phyloP scores from a whole-genome alignment of 2,797 vertebrate species.

The Chaetodon trifasciatus region DNA sequence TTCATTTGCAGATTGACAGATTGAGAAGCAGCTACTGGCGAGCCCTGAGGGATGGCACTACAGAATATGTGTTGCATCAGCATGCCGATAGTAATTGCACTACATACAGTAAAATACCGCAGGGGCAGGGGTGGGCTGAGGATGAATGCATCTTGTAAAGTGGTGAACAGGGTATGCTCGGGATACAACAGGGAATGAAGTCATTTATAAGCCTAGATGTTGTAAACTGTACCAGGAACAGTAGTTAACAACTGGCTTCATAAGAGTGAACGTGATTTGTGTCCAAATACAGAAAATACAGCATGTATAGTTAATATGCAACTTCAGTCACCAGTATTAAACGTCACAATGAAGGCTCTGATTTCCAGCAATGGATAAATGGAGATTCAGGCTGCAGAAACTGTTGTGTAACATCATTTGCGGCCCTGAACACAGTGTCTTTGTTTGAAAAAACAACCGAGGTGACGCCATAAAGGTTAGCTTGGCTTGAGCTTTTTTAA shows the following conservation, averaged over 20 bases:
- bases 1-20: slow-evolving; percentile 25
- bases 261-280: background rate
- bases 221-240: too few relatives aligned
- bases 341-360: background rate
- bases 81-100: slow-evolving; percentile 5
- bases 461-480: background rate
- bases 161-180: background rate
- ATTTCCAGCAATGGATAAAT: background rate
- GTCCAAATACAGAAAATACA: background rate
- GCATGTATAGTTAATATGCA: background rate
- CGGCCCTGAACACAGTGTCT: background rate
- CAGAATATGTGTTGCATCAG: slow-evolving; percentile 13
- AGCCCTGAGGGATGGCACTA: background rate
- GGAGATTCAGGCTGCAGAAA: background rate
- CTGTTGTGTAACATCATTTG: background rate
- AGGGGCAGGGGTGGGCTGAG: background rate
- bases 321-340: background rate
- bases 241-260: background rate
- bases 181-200: background rate
- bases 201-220: background rate
- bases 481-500: background rate
- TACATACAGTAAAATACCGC: background rate
- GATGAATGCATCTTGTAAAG: background rate
- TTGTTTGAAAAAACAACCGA: background rate
- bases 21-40: background rate